Base-by-base conservation (phyloP, 1,140 invertebrate species). In the Microplitis mediator region DNA sequence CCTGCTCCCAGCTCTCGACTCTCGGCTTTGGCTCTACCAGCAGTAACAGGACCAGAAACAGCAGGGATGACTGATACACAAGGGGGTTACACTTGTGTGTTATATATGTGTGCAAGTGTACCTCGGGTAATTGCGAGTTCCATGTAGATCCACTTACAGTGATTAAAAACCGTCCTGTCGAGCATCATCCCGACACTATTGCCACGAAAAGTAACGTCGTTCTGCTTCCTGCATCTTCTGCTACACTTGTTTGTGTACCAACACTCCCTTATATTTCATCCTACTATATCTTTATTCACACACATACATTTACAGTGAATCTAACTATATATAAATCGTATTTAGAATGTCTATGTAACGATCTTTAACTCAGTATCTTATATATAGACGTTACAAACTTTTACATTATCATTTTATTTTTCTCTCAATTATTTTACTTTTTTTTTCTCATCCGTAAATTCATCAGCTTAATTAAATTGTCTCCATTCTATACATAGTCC, bases 131-230 rank as follows among this genome's bases (percentile, higher is more conserved):
- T 87, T 86, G 86, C 80, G 73, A 81, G 77, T 72, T 77, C 83
- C 84, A 86, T 85, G 85, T 84, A 86, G 83, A 85, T 85, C 86
- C 86, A 87, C 86, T 87, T 87, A 87, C 83, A 81, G 85, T 86
- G 86, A 87, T 87, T 87, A 87, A 87, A 87, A 87, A 87, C 82
- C 85, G 83, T 85, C 86, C 85, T 85, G 85, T 84, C 80, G 81
- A 83, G 85, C 81, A 82, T 79, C 81, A 74, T 60, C 70, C 23
- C 58, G 62, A 63, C 52, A 63, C 36, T 66, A 60, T 50, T 35
- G 62, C 63, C 51, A 16, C 32, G 4, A 54, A 68, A 54, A 63
- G 31, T 51, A 16, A 31, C 36, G 34, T 62, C 62, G 51, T 62
- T 50, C 62, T 45, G 56, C 31, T 52, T 69, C 39, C 32, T 51